Base-by-base conservation (phyloP, 2,888 invertebrate species). In the Agrochola lychnidis region DNA sequence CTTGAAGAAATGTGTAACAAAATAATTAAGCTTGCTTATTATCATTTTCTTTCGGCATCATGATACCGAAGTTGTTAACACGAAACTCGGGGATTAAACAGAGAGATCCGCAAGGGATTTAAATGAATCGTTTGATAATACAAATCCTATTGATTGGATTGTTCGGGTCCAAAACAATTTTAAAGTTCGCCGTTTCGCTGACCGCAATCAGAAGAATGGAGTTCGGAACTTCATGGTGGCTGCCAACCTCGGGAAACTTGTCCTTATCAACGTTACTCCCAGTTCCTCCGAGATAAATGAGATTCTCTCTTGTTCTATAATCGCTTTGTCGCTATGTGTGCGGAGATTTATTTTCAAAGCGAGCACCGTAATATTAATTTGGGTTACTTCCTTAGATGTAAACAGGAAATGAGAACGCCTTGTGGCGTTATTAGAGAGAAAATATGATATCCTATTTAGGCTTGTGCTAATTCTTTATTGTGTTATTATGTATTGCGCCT, bases 181-280 rank as follows among this genome's bases (percentile, higher is more conserved):
- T 79, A 82, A 87, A 88, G 82, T 84, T 86, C 71, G 53, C 53
- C 78, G 53, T 86, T 81, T 42, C 74, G 66, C 78, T 87, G 87
- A 83, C 88, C 84, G 82, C 84, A 87, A 84, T 88, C 82, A 78
- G 74, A 82, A 82, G 87, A 88, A 88, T 81, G 69, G 53, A 87
- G 83, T 84, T 88, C n/a, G 42, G 62, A 88, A 83, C 82, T 87
- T 84, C 69, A 79, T 78, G 71, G 71, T 80, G 78, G 64, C 79
- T 84, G 73, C 69, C 63, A 59, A 79, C 70, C 74, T 74, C 78
- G 67, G 62, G 56, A 36, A 88, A 87, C 79, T 88, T 83, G 42
- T 63, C 62, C 79, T 84, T 88, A 84, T 87, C 81, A 77, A 79
- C 78, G 79, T 76, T 64, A 30, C 75, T 72, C 62, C 36, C 75